phyloP scores from a whole-genome alignment of 1,140 invertebrate genomes.

The Drosophila pachea region DNA sequence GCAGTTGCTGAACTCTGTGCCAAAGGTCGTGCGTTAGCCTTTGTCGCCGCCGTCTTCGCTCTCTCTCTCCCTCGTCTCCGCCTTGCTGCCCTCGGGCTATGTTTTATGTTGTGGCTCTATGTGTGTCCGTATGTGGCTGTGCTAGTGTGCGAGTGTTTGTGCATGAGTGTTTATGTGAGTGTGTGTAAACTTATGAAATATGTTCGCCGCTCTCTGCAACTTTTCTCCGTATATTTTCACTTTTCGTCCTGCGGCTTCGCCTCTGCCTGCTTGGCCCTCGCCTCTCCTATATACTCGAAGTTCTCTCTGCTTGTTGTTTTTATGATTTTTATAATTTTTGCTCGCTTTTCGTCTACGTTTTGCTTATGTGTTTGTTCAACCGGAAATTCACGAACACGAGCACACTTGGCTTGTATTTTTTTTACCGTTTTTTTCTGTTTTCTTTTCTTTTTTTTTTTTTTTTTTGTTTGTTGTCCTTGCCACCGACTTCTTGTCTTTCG shows the following conservation, averaged over 20 bases:
- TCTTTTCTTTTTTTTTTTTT: slow-evolving; percentile 23
- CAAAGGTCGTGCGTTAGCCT: slow-evolving; percentile 75
- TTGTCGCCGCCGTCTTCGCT: slow-evolving; percentile 43
- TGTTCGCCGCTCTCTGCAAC: slow-evolving; percentile 58
- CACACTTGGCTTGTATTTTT: slow-evolving; percentile 68
- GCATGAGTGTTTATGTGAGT: slow-evolving; percentile 5
- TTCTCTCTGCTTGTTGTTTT: slow-evolving; percentile 39
- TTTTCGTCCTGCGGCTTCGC: slow-evolving; percentile 58
- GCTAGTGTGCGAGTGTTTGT: not conserved
- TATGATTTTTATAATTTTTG: slow-evolving; percentile 60
- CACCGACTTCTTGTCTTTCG: slow-evolving; percentile 58
- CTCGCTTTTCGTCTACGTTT: slow-evolving; percentile 72
- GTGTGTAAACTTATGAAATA: slow-evolving; percentile 73
- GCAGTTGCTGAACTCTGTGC: slow-evolving; percentile 66
- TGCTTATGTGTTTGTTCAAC: slow-evolving; percentile 78
- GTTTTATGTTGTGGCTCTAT: slow-evolving; percentile 30
- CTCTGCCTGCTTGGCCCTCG: slow-evolving; percentile 23
- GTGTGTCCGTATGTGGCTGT: slow-evolving; percentile 5
- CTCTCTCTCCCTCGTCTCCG: slow-evolving; percentile 36
- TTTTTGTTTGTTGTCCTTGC: slow-evolving; percentile 37
- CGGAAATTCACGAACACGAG: slow-evolving; percentile 78
- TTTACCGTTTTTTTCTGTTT: not conserved
- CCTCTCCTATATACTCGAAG: slow-evolving; percentile 31
- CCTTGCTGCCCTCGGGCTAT: slow-evolving; percentile 55
- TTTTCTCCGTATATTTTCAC: slow-evolving; percentile 71